phyloP scores from a whole-genome alignment of 2,888 invertebrate species.

The Strigamia transsilvanica region DNA sequence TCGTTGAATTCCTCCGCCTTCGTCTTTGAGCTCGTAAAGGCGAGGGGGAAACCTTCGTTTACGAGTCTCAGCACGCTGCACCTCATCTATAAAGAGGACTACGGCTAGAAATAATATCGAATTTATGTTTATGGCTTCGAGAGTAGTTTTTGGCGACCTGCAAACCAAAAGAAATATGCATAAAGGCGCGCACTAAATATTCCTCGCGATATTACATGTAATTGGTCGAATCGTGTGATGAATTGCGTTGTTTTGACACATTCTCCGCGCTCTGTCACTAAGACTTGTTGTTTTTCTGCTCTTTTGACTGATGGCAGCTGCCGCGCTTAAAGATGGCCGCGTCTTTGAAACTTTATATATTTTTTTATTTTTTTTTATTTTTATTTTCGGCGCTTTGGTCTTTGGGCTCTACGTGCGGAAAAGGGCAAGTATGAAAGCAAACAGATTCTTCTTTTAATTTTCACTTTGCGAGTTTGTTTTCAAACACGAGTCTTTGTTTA shows the following conservation, averaged over 20 bases:
- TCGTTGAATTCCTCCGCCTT: background rate
- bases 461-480: conserved; percentile 20
- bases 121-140: background rate
- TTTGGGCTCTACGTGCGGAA: background rate
- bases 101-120: conserved; percentile 12
- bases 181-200: no score
- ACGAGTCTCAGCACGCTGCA: conserved; percentile 16
- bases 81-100: conserved; percentile 11
- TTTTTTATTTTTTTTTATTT: no score
- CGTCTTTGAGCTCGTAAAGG: background rate
- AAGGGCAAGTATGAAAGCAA: background rate
- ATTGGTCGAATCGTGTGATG: no score
- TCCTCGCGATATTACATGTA: no score
- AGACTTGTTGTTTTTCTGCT: background rate
- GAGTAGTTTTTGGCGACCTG: background rate
- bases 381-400: background rate
- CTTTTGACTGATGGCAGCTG: conserved; percentile 17
- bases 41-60: background rate
- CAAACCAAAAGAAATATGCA: background rate
- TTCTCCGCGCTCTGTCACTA: background rate
- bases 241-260: background rate
- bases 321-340: background rate
- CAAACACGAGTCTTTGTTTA: conserved; percentile 9
- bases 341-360: no score
- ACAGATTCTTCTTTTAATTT: background rate